These are phyloP conservation scores for Galaxias olidus DNA, from an alignment of 2,797 vertebrate species.

Conservation along the genomic window DNA sequence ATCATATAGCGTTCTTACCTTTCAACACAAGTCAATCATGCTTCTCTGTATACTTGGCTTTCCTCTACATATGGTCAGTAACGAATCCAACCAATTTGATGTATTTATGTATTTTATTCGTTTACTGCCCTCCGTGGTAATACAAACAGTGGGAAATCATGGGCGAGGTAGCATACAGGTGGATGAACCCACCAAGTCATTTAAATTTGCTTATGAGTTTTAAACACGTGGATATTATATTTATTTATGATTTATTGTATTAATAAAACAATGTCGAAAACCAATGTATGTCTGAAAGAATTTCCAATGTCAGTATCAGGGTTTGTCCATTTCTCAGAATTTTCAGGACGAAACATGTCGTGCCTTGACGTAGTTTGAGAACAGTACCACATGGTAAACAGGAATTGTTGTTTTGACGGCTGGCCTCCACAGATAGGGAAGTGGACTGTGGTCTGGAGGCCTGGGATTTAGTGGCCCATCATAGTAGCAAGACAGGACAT, in stretches of 20 bases:
- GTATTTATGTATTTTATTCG: not conserved
- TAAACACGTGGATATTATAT: too few relatives aligned
- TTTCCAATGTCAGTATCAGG: slow-evolving; percentile 17
- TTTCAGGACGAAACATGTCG: slow-evolving; percentile 43
- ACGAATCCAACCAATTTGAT: slow-evolving; percentile 1
- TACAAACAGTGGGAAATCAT: not conserved
- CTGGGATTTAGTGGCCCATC: slow-evolving; percentile 36
- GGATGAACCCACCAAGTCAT: too few relatives aligned
- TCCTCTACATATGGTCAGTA: slow-evolving; percentile 2
- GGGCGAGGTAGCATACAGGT: not conserved
- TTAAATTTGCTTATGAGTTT: too few relatives aligned
- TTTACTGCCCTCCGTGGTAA: not conserved
- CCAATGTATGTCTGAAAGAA: too few relatives aligned
- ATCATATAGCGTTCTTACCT: too few relatives aligned
- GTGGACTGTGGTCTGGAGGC: slow-evolving; percentile 32
- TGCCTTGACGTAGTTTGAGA: slow-evolving; percentile 46
- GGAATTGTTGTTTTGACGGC: slow-evolving; percentile 53
- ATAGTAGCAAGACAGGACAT: slow-evolving; percentile 60
- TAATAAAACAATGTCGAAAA: too few relatives aligned
- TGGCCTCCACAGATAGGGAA: slow-evolving; percentile 20
- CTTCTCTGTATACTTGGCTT: not conserved
- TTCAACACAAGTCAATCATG: too few relatives aligned
- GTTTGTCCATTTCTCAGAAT: slow-evolving; percentile 37
- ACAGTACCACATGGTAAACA: slow-evolving; percentile 59
- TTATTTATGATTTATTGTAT: too few relatives aligned